phyloP scores from a whole-genome alignment of 2,113 vertebrate genomes.

The Eurystomus gularis region DNA sequence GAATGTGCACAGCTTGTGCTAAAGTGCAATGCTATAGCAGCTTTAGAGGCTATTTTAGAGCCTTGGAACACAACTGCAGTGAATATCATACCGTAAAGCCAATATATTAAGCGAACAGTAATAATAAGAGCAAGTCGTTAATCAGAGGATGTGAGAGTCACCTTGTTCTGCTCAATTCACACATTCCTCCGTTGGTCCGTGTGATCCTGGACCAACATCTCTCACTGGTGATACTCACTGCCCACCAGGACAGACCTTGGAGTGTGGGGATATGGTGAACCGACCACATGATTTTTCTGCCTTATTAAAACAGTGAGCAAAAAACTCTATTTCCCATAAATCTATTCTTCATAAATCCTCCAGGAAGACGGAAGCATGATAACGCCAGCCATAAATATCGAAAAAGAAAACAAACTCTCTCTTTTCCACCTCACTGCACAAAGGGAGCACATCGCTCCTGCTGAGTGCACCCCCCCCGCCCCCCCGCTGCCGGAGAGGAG shows the following conservation, averaged over 20 bases:
- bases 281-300: too few species aligned
- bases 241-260: neutral
- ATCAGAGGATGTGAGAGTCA: neutral
- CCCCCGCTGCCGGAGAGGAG: too few species aligned
- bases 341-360: too few species aligned
- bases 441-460: too few species aligned
- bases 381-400: too few species aligned
- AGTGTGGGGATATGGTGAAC: too few species aligned
- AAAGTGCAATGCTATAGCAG: neutral
- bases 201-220: neutral
- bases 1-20: neutral
- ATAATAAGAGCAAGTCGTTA: neutral
- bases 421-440: too few species aligned
- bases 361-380: too few species aligned
- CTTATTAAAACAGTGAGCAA: too few species aligned
- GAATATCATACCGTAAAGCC: neutral
- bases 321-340: too few species aligned
- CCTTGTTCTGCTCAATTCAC: neutral
- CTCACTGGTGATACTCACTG: neutral
- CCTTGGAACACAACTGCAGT: neutral
- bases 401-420: too few species aligned
- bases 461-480: too few species aligned
- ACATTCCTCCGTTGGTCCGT: fast-evolving
- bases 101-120: neutral
- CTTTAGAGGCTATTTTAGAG: neutral